Conservation (phyloP, 2,113 vertebrate species). For the Camelus bactrianus region DNA sequence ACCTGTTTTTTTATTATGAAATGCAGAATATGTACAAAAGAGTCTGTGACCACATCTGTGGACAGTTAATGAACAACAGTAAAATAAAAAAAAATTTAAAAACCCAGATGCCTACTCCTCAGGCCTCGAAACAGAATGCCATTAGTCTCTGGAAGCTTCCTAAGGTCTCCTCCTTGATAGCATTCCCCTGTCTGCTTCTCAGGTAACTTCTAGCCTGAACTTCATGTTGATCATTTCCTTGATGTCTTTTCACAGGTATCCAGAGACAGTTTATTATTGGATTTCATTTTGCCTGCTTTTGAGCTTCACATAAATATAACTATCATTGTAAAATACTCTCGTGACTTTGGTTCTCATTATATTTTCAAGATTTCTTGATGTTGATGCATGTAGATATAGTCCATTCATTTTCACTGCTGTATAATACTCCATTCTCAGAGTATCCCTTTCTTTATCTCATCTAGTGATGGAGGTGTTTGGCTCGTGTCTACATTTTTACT, state of each 20-base stretch:
- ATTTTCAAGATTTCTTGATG: slow-evolving; percentile 28
- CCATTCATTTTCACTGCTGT: not conserved
- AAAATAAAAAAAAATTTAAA: not conserved
- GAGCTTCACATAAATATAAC: not conserved
- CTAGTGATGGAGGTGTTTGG: not conserved
- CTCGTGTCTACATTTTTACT: not conserved
- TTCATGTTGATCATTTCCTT: not conserved
- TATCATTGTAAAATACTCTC: not conserved
- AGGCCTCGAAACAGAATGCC: not conserved
- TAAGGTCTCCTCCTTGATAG: not conserved
- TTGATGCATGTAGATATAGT: not conserved
- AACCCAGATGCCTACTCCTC: not conserved
- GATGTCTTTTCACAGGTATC: not conserved
- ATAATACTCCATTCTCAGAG: not conserved
- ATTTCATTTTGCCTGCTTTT: slow-evolving; percentile 17
- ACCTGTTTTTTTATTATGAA: not conserved
- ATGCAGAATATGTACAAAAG: not conserved
- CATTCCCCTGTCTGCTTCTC: rapidly evolving
- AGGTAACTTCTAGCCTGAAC: not conserved
- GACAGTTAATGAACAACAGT: not conserved
- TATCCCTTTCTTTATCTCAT: not conserved
- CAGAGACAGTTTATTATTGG: not conserved
- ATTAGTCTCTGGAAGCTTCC: not conserved
- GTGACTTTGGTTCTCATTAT: not conserved
- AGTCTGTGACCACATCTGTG: not conserved